Evolutionary conservation across 1,140 invertebrate genomes (phyloP), one percentile per base, ranked within the genome.

Genomic region (Drosophila dunni): DNA sequence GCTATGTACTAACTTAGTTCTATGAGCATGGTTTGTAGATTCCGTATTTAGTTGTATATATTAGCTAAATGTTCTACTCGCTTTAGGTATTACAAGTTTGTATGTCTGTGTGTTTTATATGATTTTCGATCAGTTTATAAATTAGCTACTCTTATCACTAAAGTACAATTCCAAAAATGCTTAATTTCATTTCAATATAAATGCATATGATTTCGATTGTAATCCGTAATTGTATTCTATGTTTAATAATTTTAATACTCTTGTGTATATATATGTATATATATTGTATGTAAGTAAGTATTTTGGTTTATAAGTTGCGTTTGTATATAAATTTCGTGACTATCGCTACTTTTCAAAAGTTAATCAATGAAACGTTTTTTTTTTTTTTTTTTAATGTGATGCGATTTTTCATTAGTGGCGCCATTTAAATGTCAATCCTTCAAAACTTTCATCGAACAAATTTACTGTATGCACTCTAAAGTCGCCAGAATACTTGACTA

Each of bases 101-200:
- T 78, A 29, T 70, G 34, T 63, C 45, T 63, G 3, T 75, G 38
- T 60, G 33, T 46, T 69, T 9, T 70, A 57, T 67, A 62, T 56
- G 24, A 46, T 56, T 72, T 15, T 51, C 15, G 36, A 13, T 50
- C 42, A 38, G 46, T 48, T 9, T 45, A 57, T 83, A 80, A 88
- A 82, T 88, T 82, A 88, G 56, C 79, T 88, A 83, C 77, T 65
- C 86, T 83, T 89, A 90, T 63, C 34, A 48, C 84, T 89, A 89
- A 75, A 81, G 78, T 86, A 84, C 84, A 89, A 89, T 89, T 89
- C 84, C 84, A 84, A 89, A 89, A 89, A 89, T 89, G 81, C 85
- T 20, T 4, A 29, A 29, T 53, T 34, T 56, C n/a, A 62, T 75
- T 84, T 65, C 67, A 75, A 89, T 86, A 89, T 89, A 89, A 89